Percentiles rank a stretch among this genome's conserved stretches.
These are phyloP conservation scores for Scatophagus argus DNA, from an alignment of 2,113 vertebrate genomes.

Conservation along the genomic window DNA sequence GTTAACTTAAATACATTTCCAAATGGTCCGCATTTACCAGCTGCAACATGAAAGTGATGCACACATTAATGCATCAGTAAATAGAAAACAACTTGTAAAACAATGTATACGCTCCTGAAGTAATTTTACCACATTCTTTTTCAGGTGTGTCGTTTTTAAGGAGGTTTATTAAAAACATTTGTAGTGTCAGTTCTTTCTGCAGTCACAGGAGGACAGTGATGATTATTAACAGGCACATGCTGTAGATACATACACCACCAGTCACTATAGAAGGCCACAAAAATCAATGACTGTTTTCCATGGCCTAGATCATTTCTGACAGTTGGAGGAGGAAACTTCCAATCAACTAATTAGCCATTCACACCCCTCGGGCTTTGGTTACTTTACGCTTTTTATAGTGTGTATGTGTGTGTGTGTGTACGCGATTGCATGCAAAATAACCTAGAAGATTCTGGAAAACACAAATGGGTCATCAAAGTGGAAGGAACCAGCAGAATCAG, in stretches of 20 bases:
- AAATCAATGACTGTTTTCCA: conserved; percentile 73
- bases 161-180: too few relatives aligned
- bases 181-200: neutral
- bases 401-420: conserved; percentile 5
- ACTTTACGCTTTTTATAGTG: conserved; percentile 11
- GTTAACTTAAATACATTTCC: neutral
- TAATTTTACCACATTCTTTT: too few relatives aligned
- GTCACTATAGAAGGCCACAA: conserved; percentile 63
- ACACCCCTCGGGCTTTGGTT: conserved; percentile 50
- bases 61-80: too few relatives aligned
- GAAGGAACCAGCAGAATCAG: conserved; percentile 25
- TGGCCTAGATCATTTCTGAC: conserved; percentile 45
- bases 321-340: conserved; percentile 31
- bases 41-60: too few relatives aligned
- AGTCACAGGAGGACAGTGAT: neutral
- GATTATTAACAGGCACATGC: conserved; percentile 5
- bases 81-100: too few relatives aligned
- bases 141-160: too few relatives aligned
- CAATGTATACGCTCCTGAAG: too few relatives aligned
- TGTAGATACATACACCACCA: neutral
- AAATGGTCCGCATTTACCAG: neutral
- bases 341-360: conserved; percentile 65
- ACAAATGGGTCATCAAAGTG: conserved; percentile 53
- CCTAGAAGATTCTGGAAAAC: conserved; percentile 46
- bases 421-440: conserved; percentile 62